A percentile compares a stretch with the other conserved stretches of the same genome.
These are phyloP conservation scores for Callocephalon fimbriatum DNA, from an alignment of 2,113 vertebrate genomes.

Conservation along the genomic window DNA sequence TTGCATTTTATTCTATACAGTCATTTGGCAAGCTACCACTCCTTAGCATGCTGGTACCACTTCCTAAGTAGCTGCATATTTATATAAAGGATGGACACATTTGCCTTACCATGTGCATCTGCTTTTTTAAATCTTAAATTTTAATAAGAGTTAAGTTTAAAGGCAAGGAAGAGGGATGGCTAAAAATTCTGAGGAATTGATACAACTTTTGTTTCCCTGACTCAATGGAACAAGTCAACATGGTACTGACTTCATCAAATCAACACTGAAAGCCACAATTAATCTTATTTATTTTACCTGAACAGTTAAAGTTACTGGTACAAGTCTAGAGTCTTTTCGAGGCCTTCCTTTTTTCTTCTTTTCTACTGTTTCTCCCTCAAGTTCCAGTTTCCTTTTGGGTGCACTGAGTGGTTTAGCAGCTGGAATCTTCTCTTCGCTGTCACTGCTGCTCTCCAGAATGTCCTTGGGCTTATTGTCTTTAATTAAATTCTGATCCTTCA, in stretches of 20 bases:
- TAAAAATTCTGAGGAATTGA: not conserved
- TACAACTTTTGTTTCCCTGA: not conserved
- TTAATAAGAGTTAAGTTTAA: not conserved
- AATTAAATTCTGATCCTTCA: constrained; percentile 83
- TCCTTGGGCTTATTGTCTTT: constrained; percentile 88
- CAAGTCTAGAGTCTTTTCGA: constrained; percentile 90
- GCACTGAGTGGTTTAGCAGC: constrained; percentile 82
- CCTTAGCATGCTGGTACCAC: not conserved
- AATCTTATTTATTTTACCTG: constrained; percentile 78
- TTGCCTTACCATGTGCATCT: not conserved
- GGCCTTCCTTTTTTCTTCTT: constrained; percentile 97
- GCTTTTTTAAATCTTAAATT: not conserved
- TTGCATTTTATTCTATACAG: not conserved
- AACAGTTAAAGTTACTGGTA: constrained; percentile 82
- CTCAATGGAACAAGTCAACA: not conserved
- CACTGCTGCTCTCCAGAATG: constrained; percentile 90
- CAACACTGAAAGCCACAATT: not conserved
- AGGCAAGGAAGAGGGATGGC: not conserved
- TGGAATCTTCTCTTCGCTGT: constrained; percentile 93
- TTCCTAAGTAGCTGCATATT: not conserved
- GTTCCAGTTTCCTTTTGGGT: constrained; percentile 89
- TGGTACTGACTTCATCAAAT: not conserved
- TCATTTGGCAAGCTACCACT: not conserved
- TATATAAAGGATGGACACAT: not conserved
- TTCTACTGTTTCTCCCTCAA: constrained; percentile 89